Evolutionary conservation across 2,888 invertebrate species (phyloP), one percentile per base, ranked within the genome.

Genomic region (Megaustenia siamemsis): DNA sequence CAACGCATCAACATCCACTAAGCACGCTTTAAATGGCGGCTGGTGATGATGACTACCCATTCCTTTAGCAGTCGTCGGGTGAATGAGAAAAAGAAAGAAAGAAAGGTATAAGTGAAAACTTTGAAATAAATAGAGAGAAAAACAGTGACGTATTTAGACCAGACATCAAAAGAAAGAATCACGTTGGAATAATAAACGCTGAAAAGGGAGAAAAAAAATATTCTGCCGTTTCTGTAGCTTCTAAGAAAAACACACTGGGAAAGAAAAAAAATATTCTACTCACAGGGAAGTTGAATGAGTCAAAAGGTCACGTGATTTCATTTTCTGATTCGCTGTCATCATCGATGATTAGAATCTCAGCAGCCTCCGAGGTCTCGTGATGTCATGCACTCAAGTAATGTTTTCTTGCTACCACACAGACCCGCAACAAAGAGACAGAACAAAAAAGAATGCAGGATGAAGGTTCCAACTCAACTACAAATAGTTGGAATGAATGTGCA

Each of bases 241-340:
- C 69, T 24, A n/a, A 40, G 38, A 69, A 38, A 38, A 28, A 8
- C n/a, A 21, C n/a, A 43, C 15, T 45, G 12, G 15, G 45, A 45
- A 5, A 6, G 1, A 73, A 28, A n/a, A 73, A n/a, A 69, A 4
- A 28, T 45, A 73, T 45, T 28, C n/a, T 28, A 73, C 35, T 45
- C 45, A 45, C 45, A 28, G 4, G 12, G 45, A 45, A 45, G 28
- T 45, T 43, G 45, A 12, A 10, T 43, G 38, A 73, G 71, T 73
- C 45, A 45, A 73, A 73, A 43, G 71, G 71, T 73, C 71, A 73
- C 45, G 43, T 43, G 71, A 73, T 73, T 73, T 73, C 43, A 73
- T 73, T 73, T 73, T 73, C 71, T 73, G 71, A 73, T 73, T 45
- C 40, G 69, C 69, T 69, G 69, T 69, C 69, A 69, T 69, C 69